These are phyloP conservation scores for Aldrovandia affinis DNA, from an alignment of 2,797 vertebrate species.

Conservation along the genomic window DNA sequence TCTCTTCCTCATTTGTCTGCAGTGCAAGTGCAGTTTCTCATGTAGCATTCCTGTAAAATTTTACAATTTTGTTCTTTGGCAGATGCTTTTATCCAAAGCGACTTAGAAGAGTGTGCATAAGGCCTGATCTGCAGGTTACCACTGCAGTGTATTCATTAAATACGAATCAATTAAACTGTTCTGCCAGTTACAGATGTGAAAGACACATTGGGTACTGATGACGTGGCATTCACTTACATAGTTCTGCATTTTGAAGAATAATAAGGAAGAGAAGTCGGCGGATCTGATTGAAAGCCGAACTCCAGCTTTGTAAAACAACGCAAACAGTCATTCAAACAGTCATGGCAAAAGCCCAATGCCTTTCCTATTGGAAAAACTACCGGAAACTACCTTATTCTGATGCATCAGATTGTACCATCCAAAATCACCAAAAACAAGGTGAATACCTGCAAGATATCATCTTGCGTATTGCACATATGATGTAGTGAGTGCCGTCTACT, in stretches of 20 bases:
- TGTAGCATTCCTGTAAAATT: not conserved
- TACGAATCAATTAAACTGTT: not conserved
- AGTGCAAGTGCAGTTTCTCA: not conserved
- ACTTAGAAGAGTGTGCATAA: not conserved
- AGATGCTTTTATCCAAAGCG: too few species aligned
- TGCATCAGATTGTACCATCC: not conserved
- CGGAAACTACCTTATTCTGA: too few species aligned
- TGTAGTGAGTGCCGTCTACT: too few species aligned
- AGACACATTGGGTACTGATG: not conserved
- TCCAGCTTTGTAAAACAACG: not conserved
- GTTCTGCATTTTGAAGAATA: not conserved
- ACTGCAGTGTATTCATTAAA: not conserved
- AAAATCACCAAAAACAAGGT: not conserved
- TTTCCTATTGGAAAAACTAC: too few species aligned
- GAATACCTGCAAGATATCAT: not conserved
- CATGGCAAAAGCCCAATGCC: too few species aligned
- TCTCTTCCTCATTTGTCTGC: slow-evolving; percentile 3
- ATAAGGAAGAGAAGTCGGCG: not conserved
- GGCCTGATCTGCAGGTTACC: not conserved
- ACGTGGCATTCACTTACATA: not conserved
- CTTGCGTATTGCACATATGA: too few species aligned
- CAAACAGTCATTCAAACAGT: too few species aligned
- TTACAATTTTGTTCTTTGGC: too few species aligned
- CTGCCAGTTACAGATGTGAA: not conserved
- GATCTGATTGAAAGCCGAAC: not conserved